Base-by-base conservation (phyloP, 1,140 invertebrate species). In the Anastrepha ludens region DNA sequence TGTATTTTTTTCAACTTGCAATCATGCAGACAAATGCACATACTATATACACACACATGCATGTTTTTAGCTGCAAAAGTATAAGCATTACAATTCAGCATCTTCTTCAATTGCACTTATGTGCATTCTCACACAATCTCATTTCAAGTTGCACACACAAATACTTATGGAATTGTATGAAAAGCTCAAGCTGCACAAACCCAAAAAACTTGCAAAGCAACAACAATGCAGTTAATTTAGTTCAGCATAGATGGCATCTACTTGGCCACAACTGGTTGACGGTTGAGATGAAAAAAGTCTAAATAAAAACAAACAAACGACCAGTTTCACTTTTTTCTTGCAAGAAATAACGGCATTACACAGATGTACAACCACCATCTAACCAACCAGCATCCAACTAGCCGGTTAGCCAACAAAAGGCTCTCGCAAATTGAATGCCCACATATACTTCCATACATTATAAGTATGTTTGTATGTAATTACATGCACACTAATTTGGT, bases 271-370 rank as follows among this genome's bases (percentile, higher is more conserved):
- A 74, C 67, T 74, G 15, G 67, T 74, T 74, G 67, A 15, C 44
- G 67, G 39, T 74, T 74, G 11, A 74, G 41, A 13, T 17, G 67
- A 15, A 47, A 47, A 74, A 74, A 41, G 29, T 67, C 9, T 41
- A 39, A 41, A 67, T 41, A 67, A 47, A 74, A 17, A 44, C 6
- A n/a, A 74, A 44, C 67, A 44, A 74, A 44, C 39, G 39, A 74
- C 67, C 67, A 74, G 67, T 74, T 74, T 74, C 67, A 47, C 67
- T 74, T 41, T 74, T 74, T 41, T 65, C 41, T 74, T 41, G 67
- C 67, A 41, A 74, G 17, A 74, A 74, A 74, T 74, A 74, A 74
- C 67, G 67, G 67, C 67, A 44, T 74, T 74, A 74, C 67, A 74
- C 39, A 4, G 4, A 74, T 17, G 41, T 17, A 74, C 13, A 74